Evolutionary conservation across 2,113 vertebrate species (phyloP), one percentile per base, ranked within the genome.

Genomic region (Rhineura floridana): DNA sequence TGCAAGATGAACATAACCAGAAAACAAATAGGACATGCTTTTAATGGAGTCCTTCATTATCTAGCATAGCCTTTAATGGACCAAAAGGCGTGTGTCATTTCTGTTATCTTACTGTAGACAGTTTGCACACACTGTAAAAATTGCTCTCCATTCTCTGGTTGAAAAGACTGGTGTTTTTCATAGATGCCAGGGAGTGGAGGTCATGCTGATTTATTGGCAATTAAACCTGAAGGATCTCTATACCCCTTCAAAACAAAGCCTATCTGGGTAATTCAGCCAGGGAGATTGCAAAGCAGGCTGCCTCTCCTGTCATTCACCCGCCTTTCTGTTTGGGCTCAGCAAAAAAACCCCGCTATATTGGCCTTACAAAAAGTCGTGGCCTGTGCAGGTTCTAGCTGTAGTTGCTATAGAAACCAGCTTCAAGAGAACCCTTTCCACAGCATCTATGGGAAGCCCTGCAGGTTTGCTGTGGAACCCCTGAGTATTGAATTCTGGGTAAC

Each of bases 121-220:
- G 97, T 94, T 95, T 78, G 94, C 94, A 95, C 95, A 95, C 96
- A 96, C 96, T 95, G 97, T 98, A 98, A 98, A 94, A 97, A 98
- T 97, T 96, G 96, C 97, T 96, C 97, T 98, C 98, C 97, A 98
- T 98, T 98, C 98, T 98, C 98, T 97, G 97, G 97, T 97, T 98
- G 98, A 98, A 98, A 98, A 98, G 98, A 98, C 97, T 97, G 97
- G 94, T 96, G 98, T 97, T 95, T 88, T 96, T 92, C 92, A 94
- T 96, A 94, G 93, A 81, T 96, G 96, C 95, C 95, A 96, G 97
- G 95, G 94, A 97, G 96, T 96, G 96, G 98, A 98, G 97, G 97
- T 97, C 97, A 96, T 96, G 96, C 98, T 98, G 98, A 99, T 99
- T 98, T 99, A 99, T 98, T 97, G 97, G 97, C 98, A 98, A 98